Conservation (phyloP, 2,797 vertebrate genomes). For the Meriones psammophilus region DNA sequence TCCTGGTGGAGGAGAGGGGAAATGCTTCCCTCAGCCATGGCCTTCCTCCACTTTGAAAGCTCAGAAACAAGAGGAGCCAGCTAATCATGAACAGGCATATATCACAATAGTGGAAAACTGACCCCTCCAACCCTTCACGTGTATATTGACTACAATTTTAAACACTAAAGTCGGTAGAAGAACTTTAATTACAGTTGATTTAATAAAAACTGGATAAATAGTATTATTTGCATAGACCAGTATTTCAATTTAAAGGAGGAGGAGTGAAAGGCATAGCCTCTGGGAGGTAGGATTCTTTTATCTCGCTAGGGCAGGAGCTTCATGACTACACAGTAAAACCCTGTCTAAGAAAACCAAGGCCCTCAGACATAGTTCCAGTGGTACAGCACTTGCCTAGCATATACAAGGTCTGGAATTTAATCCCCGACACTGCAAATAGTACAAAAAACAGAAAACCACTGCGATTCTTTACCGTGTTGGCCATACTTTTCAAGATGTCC, state of each 20-base stretch:
- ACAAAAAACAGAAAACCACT: background rate
- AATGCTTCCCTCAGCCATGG: background rate
- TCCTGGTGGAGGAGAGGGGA: background rate
- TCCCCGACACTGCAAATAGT: background rate
- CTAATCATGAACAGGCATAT: background rate
- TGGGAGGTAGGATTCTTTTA: too few species aligned
- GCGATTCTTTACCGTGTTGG: constrained; percentile 74
- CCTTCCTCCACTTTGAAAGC: background rate
- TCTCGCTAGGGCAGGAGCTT: background rate
- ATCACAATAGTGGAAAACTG: background rate
- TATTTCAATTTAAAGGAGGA: background rate
- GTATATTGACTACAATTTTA: background rate
- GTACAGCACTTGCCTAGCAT: background rate
- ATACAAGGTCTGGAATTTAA: background rate
- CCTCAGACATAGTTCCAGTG: too few species aligned
- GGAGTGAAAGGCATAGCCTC: background rate
- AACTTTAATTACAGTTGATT: background rate
- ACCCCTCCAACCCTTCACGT: too few species aligned
- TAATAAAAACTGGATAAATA: background rate
- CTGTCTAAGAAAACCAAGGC: background rate
- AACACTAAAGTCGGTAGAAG: background rate
- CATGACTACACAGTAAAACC: background rate
- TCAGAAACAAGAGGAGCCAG: background rate
- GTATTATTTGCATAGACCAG: background rate
- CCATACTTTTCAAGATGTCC: constrained; percentile 58